Evolutionary conservation across 2,888 invertebrate species (phyloP), one percentile per base, ranked within the genome.

Genomic region (Melieria picta): DNA sequence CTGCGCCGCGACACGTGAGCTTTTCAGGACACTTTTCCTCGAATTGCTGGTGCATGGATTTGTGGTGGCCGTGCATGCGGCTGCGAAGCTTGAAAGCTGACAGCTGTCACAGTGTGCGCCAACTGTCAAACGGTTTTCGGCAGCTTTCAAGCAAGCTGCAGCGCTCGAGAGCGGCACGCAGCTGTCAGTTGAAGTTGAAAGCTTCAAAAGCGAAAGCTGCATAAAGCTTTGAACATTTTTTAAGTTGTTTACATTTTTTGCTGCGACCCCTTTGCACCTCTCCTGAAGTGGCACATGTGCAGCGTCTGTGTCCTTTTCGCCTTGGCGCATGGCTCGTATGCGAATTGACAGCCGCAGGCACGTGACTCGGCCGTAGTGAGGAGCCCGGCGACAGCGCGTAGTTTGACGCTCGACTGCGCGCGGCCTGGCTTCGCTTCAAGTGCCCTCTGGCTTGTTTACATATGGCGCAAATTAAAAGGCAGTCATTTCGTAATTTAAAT

Each of bases 311-410:
- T 30, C 30, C 30, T 30, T 30, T 30, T 30, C 2, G 30, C 30
- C 30, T 30, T 30, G 30, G 30, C 30, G 30, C 30, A 1, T 30
- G 30, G 30, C 48, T 42, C 9, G 42, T 30, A 43, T 71, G 16
- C 4, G 5, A 30, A 58, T 56, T 70, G 64, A 52, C 64, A 62
- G 64, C 61, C 57, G 52, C 62, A n/a, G 67, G 71, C 74, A 75
- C 75, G 75, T 75, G 75, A 75, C 75, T 72, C 74, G 73, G 30
- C 30, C 30, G 30, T 30, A 30, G 30, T 30, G 30, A 30, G 70
- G 74, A 75, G 65, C 52, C 30, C 50, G 55, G 50, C 48, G 11
- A 63, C 66, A 66, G 42, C 42, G 56, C 57, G 57, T 30, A 30
- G 30, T 30, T 30, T 30, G 30, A 30, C 57, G 16, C 48, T 45